Base-by-base conservation (phyloP, 2,888 invertebrate genomes). In the Eulithis testata region DNA sequence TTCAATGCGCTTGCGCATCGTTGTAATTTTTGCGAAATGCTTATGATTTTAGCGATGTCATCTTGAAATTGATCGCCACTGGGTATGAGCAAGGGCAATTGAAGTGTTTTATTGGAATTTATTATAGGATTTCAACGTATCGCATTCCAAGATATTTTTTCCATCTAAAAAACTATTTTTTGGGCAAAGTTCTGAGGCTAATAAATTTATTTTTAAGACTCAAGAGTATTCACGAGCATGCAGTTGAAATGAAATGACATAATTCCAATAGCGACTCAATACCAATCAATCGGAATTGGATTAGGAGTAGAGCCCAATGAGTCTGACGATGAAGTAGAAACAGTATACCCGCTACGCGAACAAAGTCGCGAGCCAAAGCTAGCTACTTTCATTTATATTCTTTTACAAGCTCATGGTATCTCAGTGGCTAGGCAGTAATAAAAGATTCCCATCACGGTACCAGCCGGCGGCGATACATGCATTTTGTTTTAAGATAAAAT, bases 401-500 rank as follows among this genome's bases (percentile, higher is more conserved):
- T 12, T 52, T 53, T 40, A 40, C 40, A n/a, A 14, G 14, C 40
- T 44, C 56, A 56, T 50, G 55, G 40, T 50, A 51, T 55, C 37
- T 50, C 62, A 54, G 63, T 63, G 58, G 63, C 63, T 63, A 63
- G 63, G 12, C 11, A 36, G 55, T 55, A 60, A 55, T 55, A 64
- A 60, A 51, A 57, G 61, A 66, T 62, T 50, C 51, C 54, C 62
- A 66, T 66, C 66, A 37, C 57, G 37, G 52, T 49, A 66, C 82
- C 77, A 50, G 70, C 83, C 77, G 53, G 70, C 12, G 82, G 84
- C 82, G 36, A 45, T 73, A 84, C 83, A 81, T 65, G 80, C 72
- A 70, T 81, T 81, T 78, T 76, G 75, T 78, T 78, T 80, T 80
- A 78, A 81, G 75, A 81, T 81, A 80, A 80, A 81, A 81, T 78